phyloP scores from a whole-genome alignment of 2,113 vertebrate species.

The Microtus montanus region DNA sequence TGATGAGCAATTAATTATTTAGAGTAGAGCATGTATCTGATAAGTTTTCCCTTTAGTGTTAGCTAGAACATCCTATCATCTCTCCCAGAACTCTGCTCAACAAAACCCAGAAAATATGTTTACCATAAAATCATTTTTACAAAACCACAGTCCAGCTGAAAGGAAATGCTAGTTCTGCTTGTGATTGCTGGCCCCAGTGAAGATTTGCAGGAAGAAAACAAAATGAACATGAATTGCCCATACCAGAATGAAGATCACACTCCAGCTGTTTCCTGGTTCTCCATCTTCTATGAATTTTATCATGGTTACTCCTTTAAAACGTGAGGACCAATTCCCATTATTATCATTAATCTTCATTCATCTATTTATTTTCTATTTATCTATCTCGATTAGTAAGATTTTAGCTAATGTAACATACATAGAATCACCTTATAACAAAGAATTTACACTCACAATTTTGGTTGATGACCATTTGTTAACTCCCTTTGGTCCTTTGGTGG shows the following conservation, averaged over 20 bases:
- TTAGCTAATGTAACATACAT: not conserved
- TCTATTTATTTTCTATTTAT: not conserved
- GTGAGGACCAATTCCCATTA: not conserved
- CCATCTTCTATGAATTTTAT: not conserved
- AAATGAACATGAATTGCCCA: not conserved
- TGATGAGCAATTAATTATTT: not conserved
- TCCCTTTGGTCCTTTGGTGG: not conserved
- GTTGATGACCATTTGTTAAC: not conserved
- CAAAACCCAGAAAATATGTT: not conserved
- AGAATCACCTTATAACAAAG: not conserved
- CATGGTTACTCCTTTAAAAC: not conserved
- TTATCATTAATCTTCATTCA: not conserved
- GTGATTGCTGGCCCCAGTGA: not conserved
- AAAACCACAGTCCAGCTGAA: slow-evolving; percentile 3
- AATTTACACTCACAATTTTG: not conserved
- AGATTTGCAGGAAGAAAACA: not conserved
- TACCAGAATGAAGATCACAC: not conserved
- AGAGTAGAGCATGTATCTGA: not conserved
- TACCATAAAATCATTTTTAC: slow-evolving; percentile 34
- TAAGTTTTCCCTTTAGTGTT: slow-evolving; percentile 44
- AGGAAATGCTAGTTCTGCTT: not conserved
- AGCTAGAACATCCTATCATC: slow-evolving; percentile 1
- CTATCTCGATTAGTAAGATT: not conserved
- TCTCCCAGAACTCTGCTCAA: not conserved
- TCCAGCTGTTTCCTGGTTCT: not conserved